phyloP scores from a whole-genome alignment of 2,113 vertebrate species.

The Xiphophorus maculatus region DNA sequence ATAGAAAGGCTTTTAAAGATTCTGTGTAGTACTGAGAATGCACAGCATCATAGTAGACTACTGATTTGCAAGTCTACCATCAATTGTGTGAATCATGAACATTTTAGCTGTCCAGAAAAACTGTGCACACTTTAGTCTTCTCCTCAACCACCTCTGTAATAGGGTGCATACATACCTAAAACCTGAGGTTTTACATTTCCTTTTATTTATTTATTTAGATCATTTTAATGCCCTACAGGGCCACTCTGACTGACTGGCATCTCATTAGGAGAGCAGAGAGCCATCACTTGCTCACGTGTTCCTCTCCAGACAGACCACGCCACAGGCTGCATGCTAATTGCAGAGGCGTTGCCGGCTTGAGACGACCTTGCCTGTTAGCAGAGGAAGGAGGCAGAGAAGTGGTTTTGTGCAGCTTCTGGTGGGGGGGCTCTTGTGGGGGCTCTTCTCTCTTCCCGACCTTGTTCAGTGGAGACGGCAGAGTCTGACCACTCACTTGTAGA shows the following conservation, averaged over 20 bases:
- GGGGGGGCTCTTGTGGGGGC: constrained; percentile 42
- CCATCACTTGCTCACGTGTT: constrained; percentile 35
- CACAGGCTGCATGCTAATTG: constrained; percentile 78
- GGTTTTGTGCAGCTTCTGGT: constrained; percentile 59
- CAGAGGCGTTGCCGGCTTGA: constrained; percentile 64
- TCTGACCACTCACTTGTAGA: constrained; percentile 41
- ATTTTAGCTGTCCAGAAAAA: constrained; percentile 23
- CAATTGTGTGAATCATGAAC: constrained; percentile 47
- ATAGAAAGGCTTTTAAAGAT: neutral
- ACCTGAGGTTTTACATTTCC: constrained; percentile 18
- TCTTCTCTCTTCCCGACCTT: constrained; percentile 66
- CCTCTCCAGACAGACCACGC: constrained; percentile 70
- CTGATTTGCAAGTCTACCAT: constrained; percentile 24
- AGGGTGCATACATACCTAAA: constrained; percentile 36
- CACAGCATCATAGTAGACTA: constrained; percentile 19
- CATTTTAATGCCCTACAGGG: constrained; percentile 45
- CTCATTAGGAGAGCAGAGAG: constrained; percentile 71
- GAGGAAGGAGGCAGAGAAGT: constrained; percentile 49
- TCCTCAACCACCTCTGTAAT: constrained; percentile 54
- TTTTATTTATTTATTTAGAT: constrained; percentile 19
- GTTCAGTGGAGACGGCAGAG: constrained; percentile 56
- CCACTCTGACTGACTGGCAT: constrained; percentile 66
- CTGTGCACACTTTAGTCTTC: constrained; percentile 42
- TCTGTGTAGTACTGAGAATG: neutral
- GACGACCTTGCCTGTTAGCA: constrained; percentile 68